These are phyloP conservation scores for Stenurella melanura DNA, from an alignment of 2,888 invertebrate species.

Conservation along the genomic window DNA sequence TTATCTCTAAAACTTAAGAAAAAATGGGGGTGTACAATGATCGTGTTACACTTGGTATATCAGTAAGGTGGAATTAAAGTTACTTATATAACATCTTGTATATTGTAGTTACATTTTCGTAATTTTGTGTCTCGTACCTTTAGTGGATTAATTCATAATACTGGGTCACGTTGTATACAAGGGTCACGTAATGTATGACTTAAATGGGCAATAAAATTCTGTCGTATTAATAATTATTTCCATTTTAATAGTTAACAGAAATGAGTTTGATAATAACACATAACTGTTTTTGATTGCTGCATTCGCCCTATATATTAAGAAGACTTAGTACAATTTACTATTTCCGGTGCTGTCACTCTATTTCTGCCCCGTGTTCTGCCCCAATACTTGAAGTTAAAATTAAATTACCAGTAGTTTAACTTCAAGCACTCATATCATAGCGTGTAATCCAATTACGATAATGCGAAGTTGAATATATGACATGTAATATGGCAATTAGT, in stretches of 20 bases:
- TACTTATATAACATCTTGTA: too few species aligned
- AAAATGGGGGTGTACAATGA: too few species aligned
- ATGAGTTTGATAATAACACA: background rate
- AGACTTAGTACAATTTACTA: constrained; percentile 7
- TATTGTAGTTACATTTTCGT: too few species aligned
- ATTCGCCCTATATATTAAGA: background rate
- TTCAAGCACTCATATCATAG: constrained; percentile 9
- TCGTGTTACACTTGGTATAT: too few species aligned
- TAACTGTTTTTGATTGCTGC: background rate
- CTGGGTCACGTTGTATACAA: too few species aligned
- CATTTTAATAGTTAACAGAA: background rate
- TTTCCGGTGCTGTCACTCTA: constrained; percentile 6
- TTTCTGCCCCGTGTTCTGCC: constrained; percentile 4
- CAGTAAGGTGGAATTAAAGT: too few species aligned
- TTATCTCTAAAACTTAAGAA: too few species aligned
- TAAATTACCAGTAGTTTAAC: constrained; percentile 9
- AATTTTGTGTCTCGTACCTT: too few species aligned
- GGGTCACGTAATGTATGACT: too few species aligned
- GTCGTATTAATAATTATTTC: background rate
- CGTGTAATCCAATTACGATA: constrained; percentile 11
- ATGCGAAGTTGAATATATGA: constrained; percentile 17
- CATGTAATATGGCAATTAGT: constrained; percentile 18
- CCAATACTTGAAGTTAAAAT: constrained; percentile 19
- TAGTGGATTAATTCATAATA: too few species aligned
- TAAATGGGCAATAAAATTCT: background rate